These are phyloP conservation scores for Lamellibrachia satsuma DNA, from an alignment of 2,888 invertebrate genomes.

Conservation along the genomic window DNA sequence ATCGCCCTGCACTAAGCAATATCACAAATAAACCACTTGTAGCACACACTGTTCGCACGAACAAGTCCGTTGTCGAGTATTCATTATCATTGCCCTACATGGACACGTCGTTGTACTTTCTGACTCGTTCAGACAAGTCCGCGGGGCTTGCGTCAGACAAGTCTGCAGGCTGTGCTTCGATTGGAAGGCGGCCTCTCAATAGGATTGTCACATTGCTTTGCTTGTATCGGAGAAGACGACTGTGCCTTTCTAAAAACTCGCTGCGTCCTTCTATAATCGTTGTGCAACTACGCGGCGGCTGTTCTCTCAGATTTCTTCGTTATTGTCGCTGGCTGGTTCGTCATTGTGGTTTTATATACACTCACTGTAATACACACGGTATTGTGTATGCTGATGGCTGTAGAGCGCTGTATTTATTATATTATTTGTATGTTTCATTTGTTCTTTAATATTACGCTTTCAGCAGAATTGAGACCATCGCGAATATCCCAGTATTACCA, in stretches of 20 bases:
- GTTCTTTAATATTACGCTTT: neutral
- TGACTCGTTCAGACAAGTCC: neutral
- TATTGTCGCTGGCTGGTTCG: neutral
- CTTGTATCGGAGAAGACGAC: neutral
- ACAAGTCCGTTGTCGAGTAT: constrained; percentile 3
- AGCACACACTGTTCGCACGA: neutral
- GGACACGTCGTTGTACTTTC: neutral
- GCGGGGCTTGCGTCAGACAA: neutral
- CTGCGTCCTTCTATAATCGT: neutral
- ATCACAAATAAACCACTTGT: neutral
- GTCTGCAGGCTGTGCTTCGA: neutral
- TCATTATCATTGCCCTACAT: neutral
- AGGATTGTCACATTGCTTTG: neutral
- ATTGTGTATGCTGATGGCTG: neutral
- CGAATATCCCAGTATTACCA: neutral
- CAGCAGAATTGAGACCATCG: neutral
- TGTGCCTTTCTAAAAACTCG: neutral
- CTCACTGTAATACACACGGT: neutral
- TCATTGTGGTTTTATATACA: neutral
- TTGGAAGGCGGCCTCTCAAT: neutral
- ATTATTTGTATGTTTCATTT: neutral
- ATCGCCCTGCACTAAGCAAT: neutral
- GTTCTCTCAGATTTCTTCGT: neutral
- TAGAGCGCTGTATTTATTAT: neutral
- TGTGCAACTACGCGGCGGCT: neutral